Base-by-base conservation (phyloP, 2,113 vertebrate genomes). In the Phyllostomus discolor region DNA sequence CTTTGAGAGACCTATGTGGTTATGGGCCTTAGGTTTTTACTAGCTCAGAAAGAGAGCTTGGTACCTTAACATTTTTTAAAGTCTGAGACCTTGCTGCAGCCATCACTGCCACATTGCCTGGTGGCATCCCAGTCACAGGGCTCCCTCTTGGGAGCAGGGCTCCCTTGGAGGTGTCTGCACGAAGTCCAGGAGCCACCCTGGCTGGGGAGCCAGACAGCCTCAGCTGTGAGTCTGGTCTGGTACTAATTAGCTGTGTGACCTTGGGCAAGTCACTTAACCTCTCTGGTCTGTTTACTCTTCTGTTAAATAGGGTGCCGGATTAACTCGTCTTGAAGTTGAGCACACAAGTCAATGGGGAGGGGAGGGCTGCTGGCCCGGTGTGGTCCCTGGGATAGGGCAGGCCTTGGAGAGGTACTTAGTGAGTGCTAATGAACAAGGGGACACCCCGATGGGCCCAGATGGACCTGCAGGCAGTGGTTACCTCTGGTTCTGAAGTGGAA, bases 221-320 rank as follows among this genome's bases (percentile, higher is more conserved):
- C 1, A 1, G 9, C 70, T 26, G 70, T 20, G 43, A 19, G 12
- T 48, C 73, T 69, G 70, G 76, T 69, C 95, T 92, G 92, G 84
- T 59, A 70, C 75, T 92, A 80, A 92, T 90, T 87, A 96, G 92
- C 96, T 95, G 92, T 93, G 90, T 90, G 84, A 72, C 75, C 92
- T 81, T 19, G n/a, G 78, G 72, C 75, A 62, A 84, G 70, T 97
- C 94, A 76, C 88, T 83, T 88, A 83, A 80, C 90, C 93, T 92
- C 95, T 95, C 95, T 96, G 90, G 80, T 91, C 76, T 72, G 50
- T 81, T 92, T 75, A n/a, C 52, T 41, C 31, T 69, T 70, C 79
- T 69, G 76, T 64, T 79, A 50, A 50, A 52, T 59, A 43, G 64
- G 54, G 84, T 35, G 46, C 43, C 16, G 4, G 87, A 35, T 79